Percentiles rank a stretch among this genome's conserved stretches.
Evolutionary conservation across 2,888 invertebrate genomes (phyloP).

Genomic region (Stenodera caucasica): DNA sequence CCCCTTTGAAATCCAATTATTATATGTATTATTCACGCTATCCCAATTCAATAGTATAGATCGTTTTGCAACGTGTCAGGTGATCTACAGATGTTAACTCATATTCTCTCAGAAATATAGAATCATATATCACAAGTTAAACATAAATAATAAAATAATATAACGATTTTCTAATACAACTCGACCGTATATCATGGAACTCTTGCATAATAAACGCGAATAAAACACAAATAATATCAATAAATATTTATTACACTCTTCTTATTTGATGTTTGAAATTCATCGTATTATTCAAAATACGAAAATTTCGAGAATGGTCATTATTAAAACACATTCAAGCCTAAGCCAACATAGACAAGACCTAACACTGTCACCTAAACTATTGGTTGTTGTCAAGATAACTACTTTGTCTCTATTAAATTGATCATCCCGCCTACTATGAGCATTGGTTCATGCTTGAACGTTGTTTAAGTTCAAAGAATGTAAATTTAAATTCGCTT

Average conservation of each 20-base stretch:
- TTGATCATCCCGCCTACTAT: too few relatives aligned
- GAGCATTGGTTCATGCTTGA: too few relatives aligned
- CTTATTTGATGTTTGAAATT: too few relatives aligned
- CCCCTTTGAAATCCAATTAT: constrained; percentile 34
- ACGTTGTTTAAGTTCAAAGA: too few relatives aligned
- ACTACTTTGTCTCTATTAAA: too few relatives aligned
- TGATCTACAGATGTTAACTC: constrained; percentile 38
- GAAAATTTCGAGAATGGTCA: too few relatives aligned
- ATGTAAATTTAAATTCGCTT: too few relatives aligned
- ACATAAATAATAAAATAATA: constrained; percentile 39
- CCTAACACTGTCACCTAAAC: too few relatives aligned
- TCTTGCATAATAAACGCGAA: constrained; percentile 20
- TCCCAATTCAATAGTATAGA: constrained; percentile 34
- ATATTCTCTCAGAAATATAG: constrained; percentile 35
- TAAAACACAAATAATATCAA: constrained; percentile 34
- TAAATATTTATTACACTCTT: constrained; percentile 18
- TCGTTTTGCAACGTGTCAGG: constrained; percentile 31
- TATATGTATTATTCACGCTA: constrained; percentile 35
- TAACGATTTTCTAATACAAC: constrained; percentile 37
- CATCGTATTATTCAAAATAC: too few relatives aligned
- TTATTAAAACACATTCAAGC: too few relatives aligned
- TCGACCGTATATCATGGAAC: constrained; percentile 34
- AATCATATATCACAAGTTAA: constrained; percentile 36
- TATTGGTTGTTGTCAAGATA: too few relatives aligned
- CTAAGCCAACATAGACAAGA: too few relatives aligned